Percentiles rank a stretch among this genome's conserved stretches.
These are phyloP conservation scores for Thera britannica DNA, from an alignment of 2,888 invertebrate species.

Conservation along the genomic window DNA sequence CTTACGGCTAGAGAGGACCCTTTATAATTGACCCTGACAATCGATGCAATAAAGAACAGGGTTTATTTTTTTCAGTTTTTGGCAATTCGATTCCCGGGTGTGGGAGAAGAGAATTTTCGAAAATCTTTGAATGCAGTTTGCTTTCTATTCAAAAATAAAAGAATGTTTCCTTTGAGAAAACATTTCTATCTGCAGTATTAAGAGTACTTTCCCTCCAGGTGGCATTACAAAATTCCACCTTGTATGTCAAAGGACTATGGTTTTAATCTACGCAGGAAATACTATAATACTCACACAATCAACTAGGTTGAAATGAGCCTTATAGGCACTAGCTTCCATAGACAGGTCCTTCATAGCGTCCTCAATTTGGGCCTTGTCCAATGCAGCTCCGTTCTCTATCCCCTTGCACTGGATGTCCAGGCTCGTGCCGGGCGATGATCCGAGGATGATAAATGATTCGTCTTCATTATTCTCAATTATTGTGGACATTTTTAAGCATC, in stretches of 20 bases:
- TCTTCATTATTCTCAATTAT: conserved; percentile 65
- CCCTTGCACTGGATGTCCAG: conserved; percentile 67
- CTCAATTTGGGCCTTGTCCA: conserved; percentile 32
- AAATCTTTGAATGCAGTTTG: too few relatives aligned
- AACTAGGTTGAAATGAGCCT: conserved; percentile 72
- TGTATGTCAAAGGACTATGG: background rate
- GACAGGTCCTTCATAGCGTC: conserved; percentile 70
- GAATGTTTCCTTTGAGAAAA: too few relatives aligned
- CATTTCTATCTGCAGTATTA: too few relatives aligned
- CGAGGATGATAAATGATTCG: conserved; percentile 79
- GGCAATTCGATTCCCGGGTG: too few relatives aligned
- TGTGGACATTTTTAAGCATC: conserved; percentile 60
- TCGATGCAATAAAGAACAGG: too few relatives aligned
- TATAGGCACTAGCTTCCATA: conserved; percentile 68
- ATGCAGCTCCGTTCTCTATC: conserved; percentile 45
- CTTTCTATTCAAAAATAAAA: too few relatives aligned
- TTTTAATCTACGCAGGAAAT: background rate
- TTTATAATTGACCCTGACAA: too few relatives aligned
- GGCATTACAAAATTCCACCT: background rate
- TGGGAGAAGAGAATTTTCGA: too few relatives aligned
- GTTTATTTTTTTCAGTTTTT: too few relatives aligned
- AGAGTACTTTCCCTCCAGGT: too few relatives aligned
- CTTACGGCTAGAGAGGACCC: too few relatives aligned
- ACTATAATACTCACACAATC: conserved; percentile 66
- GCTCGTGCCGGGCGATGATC: conserved; percentile 72